Base-by-base conservation (phyloP, 1,140 invertebrate species). In the Euwallacea fornicatus region DNA sequence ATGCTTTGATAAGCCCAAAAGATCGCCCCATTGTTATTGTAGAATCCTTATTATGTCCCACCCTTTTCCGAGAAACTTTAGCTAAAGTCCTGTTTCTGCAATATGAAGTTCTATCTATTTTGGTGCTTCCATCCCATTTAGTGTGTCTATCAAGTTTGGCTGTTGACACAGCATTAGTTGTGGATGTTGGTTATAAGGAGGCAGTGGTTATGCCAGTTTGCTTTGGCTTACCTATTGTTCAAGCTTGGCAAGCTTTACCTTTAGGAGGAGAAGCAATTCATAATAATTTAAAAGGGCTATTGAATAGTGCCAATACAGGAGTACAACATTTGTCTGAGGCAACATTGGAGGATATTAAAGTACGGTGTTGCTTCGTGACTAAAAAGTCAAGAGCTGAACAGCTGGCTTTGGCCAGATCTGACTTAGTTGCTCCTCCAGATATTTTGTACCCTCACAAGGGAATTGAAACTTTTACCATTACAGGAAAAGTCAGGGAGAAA, bases 1-100 rank as follows among this genome's bases (percentile, higher is more conserved):
- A 96, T 81, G 85, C 95, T 7, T 83, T 97, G 33, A 89, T 97
- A 33, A 98, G 92, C 81, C 95, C 96, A 0, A 98, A 98, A 82
- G 96, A 98, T 76, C 85, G 94, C 11, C 90, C 91, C 79, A 88
- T 98, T 62, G 90, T 98, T 0, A 85, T 98, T 58, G 88, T 98
- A 42, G 96, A 98, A 83, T 97, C 94, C 43, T 83, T 97, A 6
- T 84, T 98, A 16, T 90, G 89, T 46, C 89, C 93, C 0, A 92
- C 93, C 2, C 79, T 88, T 53, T 92, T 96, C 74, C 84, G 94
- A 75, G 90, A 97, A 75, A 93, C 90, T 0, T 81, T 99, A 2
- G 95, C 95, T 0, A 93, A 93, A 83, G 78, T 79, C 11, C 84
- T 98, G 8, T 98, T 96, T 79, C 85, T 87, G 54, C 95, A 98